These are phyloP conservation scores for Antennarius striatus DNA, from an alignment of 2,113 vertebrate species.

Conservation along the genomic window DNA sequence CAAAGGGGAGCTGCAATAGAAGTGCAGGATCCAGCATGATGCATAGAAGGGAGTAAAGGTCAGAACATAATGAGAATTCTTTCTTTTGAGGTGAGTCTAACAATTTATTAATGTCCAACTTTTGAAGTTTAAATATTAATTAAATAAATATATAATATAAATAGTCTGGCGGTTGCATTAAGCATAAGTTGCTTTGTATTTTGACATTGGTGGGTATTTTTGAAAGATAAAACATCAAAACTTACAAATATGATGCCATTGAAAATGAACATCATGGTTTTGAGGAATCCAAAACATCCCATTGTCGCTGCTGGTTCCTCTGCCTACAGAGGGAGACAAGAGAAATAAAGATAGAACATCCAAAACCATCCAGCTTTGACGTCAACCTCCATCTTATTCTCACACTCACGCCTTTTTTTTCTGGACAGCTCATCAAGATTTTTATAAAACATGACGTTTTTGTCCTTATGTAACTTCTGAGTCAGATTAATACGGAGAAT, in stretches of 20 bases:
- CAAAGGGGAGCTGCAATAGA: not conserved
- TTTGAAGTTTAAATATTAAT: too few relatives aligned
- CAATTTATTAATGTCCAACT: too few relatives aligned
- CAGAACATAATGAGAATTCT: not conserved
- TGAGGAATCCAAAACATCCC: conserved; percentile 82
- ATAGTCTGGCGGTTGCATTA: too few relatives aligned
- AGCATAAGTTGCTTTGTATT: too few relatives aligned
- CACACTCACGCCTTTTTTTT: too few relatives aligned
- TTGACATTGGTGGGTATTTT: too few relatives aligned
- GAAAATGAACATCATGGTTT: conserved; percentile 81
- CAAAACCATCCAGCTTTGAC: not conserved
- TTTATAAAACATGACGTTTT: too few relatives aligned
- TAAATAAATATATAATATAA: too few relatives aligned
- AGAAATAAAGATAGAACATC: not conserved
- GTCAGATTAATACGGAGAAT: too few relatives aligned
- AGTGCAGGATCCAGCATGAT: not conserved
- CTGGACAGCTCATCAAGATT: too few relatives aligned
- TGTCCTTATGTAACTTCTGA: too few relatives aligned
- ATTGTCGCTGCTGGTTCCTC: conserved; percentile 54
- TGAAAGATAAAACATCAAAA: not conserved
- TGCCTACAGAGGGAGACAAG: conserved; percentile 32
- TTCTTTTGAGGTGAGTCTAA: not conserved
- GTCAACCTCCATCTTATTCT: not conserved
- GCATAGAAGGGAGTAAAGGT: not conserved
- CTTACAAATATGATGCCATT: conserved; percentile 86